Evolutionary conservation across 2,888 invertebrate genomes (phyloP), one percentile per base, ranked within the genome.

Genomic region (Petrolisthes manimaculis): DNA sequence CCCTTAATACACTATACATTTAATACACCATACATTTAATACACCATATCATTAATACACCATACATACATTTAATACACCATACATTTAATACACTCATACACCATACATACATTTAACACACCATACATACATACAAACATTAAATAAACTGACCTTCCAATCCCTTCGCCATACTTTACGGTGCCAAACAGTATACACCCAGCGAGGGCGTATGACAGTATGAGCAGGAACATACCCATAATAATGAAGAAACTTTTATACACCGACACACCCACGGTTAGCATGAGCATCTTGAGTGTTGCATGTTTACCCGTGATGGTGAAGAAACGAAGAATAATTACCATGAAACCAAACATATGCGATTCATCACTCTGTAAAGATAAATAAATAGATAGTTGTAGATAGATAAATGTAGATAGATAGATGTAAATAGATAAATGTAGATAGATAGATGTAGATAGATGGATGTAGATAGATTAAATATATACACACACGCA

Each of bases 211-310:
- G 99, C 99, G 93, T 99, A 99, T 93, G 99, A 99, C 93, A 99
- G 97, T 90, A 99, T 99, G 88, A 99, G 94, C 53, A 99, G 94
- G 93, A 99, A 99, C 99, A 99, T 99, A 92, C 99, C 99, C 93
- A 99, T 98, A 92, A 99, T 99, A 93, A 99, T 99, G 94, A 99
- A 99, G 94, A 99, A 99, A 93, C 98, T 98, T 94, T 99, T 99
- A 94, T 99, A 98, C 91, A 99, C 99, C 81, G 99, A 99, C 91
- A 99, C 99, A 75, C 99, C 98, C 78, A 99, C 99, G 0, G 99
- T 99, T 92, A 99, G 94, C 99, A 99, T 99, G 92, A 99, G 94
- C 99, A 99, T 99, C 95, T 99, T 99, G 91, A 99, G 94, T 0
- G 99, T 99, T 5, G 99, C 98, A 93, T 99, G 99, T 94, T 99